phyloP scores from a whole-genome alignment of 2,797 vertebrate species.

The Rhadinocentrus ornatus region DNA sequence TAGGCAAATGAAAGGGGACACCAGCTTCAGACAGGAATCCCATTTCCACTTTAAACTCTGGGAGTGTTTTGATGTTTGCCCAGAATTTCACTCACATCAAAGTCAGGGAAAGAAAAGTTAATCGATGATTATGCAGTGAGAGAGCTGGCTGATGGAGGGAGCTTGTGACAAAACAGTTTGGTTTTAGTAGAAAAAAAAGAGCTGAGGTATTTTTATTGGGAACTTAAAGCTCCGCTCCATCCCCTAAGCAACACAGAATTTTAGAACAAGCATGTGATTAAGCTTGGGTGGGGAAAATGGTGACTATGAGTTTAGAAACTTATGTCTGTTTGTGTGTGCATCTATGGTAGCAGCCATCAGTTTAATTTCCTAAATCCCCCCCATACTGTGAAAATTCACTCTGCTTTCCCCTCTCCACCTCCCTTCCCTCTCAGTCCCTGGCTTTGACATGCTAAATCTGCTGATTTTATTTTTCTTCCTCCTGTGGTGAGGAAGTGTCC shows the following conservation, averaged over 20 bases:
- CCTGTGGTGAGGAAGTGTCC: constrained; percentile 88
- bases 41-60: constrained; percentile 53
- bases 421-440: constrained; percentile 63
- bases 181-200: constrained; percentile 38
- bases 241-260: constrained; percentile 83
- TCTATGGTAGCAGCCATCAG: constrained; percentile 65
- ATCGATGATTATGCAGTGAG: constrained; percentile 28
- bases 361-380: constrained; percentile 83
- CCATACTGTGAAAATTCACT: constrained; percentile 79
- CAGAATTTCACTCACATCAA: constrained; percentile 40
- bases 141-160: constrained; percentile 19
- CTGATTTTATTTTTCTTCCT: constrained; percentile 88
- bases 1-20: constrained; percentile 72
- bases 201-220: constrained; percentile 71
- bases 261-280: constrained; percentile 79
- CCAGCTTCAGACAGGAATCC: constrained; percentile 65
- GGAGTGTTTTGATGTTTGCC: constrained; percentile 62
- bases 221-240: constrained; percentile 66
- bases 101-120: constrained; percentile 28
- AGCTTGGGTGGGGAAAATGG: constrained; percentile 56
- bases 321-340: constrained; percentile 15
- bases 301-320: constrained; percentile 44
- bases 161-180: constrained; percentile 25
- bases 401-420: constrained; percentile 55
- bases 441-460: constrained; percentile 89